phyloP scores from a whole-genome alignment of 92 coral and sea anemone species.

The Nematostella vectensis region DNA sequence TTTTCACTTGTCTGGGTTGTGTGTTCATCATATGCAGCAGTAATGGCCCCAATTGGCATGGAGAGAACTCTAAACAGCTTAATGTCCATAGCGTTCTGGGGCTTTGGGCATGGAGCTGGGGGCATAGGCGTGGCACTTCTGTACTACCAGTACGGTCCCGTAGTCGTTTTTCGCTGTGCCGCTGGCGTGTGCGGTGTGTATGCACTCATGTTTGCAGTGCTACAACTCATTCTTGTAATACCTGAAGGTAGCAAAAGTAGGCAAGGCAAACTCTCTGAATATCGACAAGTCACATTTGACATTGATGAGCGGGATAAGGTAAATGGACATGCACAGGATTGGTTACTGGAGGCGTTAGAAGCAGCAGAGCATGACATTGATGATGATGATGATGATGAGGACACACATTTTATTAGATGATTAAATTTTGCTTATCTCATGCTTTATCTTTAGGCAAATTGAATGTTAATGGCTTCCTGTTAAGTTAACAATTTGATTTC shows the following conservation, averaged over 20 bases:
- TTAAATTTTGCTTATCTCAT: not conserved
- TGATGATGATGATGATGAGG: slow-evolving; percentile 24
- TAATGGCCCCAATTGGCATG: slow-evolving; percentile 73
- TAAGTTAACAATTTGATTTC: too few species aligned
- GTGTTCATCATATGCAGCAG: slow-evolving; percentile 66
- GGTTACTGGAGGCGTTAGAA: slow-evolving; percentile 90
- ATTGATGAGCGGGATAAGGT: slow-evolving; percentile 32
- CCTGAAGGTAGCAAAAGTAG: slow-evolving; percentile 64
- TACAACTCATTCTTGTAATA: slow-evolving; percentile 68
- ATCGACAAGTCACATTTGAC: slow-evolving; percentile 44
- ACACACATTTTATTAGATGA: slow-evolving; percentile 49
- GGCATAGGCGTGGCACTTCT: slow-evolving; percentile 67
- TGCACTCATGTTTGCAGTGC: slow-evolving; percentile 54
- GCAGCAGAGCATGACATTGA: slow-evolving; percentile 49
- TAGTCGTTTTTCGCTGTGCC: slow-evolving; percentile 78
- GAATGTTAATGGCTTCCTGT: too few species aligned
- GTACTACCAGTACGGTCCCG: slow-evolving; percentile 83
- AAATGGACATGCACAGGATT: slow-evolving; percentile 50
- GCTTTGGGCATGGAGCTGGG: slow-evolving; percentile 82
- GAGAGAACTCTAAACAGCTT: slow-evolving; percentile 77
- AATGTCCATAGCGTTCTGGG: slow-evolving; percentile 65
- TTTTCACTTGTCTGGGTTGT: slow-evolving; percentile 72
- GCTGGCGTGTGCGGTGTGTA: slow-evolving; percentile 90
- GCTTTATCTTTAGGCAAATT: too few species aligned
- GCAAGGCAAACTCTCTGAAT: slow-evolving; percentile 54